Conservation (phyloP, 1,140 invertebrate genomes). For the Tetragonula clypearis region DNA sequence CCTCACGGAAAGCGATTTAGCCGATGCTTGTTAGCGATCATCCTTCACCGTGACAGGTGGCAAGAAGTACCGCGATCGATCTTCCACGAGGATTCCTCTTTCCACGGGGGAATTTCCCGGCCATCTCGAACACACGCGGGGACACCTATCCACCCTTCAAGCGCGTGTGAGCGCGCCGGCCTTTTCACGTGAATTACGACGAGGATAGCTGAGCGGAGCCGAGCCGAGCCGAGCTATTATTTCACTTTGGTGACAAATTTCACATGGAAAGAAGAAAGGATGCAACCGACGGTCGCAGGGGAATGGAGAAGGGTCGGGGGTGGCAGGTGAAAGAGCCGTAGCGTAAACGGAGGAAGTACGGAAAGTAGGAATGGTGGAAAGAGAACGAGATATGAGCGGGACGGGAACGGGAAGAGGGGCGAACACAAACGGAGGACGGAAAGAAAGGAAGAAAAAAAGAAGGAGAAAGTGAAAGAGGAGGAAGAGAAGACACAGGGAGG, state of each 20-base stretch:
- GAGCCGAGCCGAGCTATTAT: slow-evolving; percentile 52
- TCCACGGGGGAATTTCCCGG: neutral
- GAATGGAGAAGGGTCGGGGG: neutral
- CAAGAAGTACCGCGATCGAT: neutral
- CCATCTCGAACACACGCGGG: neutral
- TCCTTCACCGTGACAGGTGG: neutral
- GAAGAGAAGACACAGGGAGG: neutral
- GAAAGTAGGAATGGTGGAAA: neutral
- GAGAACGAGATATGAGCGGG: neutral
- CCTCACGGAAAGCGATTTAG: neutral
- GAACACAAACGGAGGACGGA: neutral
- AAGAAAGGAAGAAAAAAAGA: neutral
- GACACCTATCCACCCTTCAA: neutral
- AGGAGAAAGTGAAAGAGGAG: neutral
- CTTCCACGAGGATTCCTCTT: neutral
- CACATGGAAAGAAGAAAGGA: slow-evolving; percentile 39
- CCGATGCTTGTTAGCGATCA: neutral
- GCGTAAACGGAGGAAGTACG: neutral
- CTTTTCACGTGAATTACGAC: slow-evolving; percentile 40
- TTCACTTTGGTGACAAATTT: slow-evolving; percentile 65
- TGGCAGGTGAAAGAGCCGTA: slow-evolving; percentile 26
- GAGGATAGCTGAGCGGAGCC: neutral
- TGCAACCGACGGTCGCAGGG: neutral
- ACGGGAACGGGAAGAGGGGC: neutral
- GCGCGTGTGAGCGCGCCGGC: neutral